Evolutionary conservation across 2,888 invertebrate species (phyloP).

Genomic region (Patella ulyssiponensis): DNA sequence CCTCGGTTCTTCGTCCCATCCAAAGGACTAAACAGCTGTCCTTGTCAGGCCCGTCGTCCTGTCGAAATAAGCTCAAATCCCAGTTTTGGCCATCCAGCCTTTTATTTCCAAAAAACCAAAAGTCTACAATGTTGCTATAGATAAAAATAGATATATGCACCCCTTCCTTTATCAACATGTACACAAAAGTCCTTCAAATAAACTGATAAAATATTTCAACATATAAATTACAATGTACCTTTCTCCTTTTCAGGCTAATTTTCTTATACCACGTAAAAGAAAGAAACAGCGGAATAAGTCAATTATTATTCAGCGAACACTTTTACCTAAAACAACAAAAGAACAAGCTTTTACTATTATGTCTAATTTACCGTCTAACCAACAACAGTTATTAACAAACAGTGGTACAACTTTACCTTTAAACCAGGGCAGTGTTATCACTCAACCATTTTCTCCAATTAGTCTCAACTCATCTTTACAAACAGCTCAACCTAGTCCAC

Average conservation of each 20-base stretch:
- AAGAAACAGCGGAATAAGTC: conserved; percentile 28
- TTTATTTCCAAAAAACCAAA: no score
- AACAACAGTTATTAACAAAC: conserved; percentile 4
- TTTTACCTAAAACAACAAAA: conserved; percentile 59
- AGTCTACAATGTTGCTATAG: no score
- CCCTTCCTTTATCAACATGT: no score
- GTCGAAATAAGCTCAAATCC: neutral
- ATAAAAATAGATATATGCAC: no score
- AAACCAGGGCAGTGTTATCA: neutral
- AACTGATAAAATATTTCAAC: no score
- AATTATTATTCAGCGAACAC: conserved; percentile 62
- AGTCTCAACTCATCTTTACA: conserved; percentile 15
- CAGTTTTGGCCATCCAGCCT: no score
- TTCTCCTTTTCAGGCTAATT: conserved; percentile 18
- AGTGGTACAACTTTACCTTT: neutral
- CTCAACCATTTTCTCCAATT: neutral
- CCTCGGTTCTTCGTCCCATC: no score
- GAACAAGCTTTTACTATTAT: conserved; percentile 45
- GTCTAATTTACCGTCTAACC: conserved; percentile 24
- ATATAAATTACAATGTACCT: neutral
- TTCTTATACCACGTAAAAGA: conserved; percentile 29
- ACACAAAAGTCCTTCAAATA: no score
- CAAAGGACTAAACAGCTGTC: no score
- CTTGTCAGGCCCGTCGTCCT: no score
- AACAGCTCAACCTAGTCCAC: conserved; percentile 7